phyloP scores from a whole-genome alignment of 2,113 vertebrate species.

The Catagonus wagneri region DNA sequence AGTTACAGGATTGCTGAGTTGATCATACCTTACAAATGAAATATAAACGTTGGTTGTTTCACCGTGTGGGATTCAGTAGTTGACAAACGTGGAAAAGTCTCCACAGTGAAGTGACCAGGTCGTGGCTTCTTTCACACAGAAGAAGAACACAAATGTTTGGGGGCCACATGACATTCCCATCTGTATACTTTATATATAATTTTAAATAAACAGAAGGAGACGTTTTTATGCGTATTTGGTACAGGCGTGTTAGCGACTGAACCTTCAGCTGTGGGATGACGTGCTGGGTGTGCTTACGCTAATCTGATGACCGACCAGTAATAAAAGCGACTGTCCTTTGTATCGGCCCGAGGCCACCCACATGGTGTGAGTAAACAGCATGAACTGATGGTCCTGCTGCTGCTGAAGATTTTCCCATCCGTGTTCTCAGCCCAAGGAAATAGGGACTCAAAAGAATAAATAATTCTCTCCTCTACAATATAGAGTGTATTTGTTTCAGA shows the following conservation, averaged over 20 bases:
- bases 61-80: neutral
- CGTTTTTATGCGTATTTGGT: neutral
- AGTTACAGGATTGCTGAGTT: neutral
- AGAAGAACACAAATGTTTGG: neutral
- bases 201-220: conserved; percentile 56
- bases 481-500: conserved; percentile 1
- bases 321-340: neutral
- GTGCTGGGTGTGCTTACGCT: neutral
- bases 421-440: conserved; percentile 48
- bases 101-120: neutral
- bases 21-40: conserved; percentile 29
- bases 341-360: neutral
- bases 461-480: neutral
- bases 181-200: neutral
- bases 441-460: conserved; percentile 1
- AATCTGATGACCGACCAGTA: neutral
- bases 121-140: neutral
- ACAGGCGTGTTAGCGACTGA: neutral
- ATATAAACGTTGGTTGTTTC: neutral
- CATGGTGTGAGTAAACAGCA: neutral
- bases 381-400: neutral
- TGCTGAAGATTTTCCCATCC: neutral
- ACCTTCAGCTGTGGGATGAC: neutral
- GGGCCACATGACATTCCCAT: neutral
- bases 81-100: neutral